Evolutionary conservation across 2,797 vertebrate species (phyloP).

Genomic region (Crossoptilon crossoptilon): DNA sequence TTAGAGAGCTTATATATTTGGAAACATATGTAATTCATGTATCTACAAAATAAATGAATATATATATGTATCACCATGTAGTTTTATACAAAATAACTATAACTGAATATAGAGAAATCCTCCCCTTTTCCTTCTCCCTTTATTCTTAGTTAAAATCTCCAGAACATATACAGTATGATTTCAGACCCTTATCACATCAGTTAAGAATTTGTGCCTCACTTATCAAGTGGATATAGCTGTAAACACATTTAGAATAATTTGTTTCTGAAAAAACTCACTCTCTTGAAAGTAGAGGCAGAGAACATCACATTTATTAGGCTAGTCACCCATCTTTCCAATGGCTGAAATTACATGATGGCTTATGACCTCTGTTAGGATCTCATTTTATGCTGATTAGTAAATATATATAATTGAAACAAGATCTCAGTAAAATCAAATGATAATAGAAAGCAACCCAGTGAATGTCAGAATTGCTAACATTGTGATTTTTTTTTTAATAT

Average conservation of each 20-base stretch:
- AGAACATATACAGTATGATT: fast-evolving
- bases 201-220: neutral
- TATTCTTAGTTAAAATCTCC: neutral
- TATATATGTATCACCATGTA: neutral
- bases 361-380: neutral
- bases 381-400: neutral
- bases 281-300: neutral
- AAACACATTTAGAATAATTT: neutral
- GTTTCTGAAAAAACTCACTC: neutral
- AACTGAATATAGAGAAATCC: neutral
- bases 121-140: neutral
- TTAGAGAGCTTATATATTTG: neutral
- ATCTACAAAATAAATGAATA: neutral
- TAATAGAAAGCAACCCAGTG: neutral
- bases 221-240: neutral
- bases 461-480: neutral
- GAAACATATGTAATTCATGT: neutral
- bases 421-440: neutral
- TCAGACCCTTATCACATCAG: neutral
- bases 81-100: neutral
- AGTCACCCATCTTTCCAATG: neutral
- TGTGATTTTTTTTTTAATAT: neutral
- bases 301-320: neutral
- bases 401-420: neutral
- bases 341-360: neutral